phyloP scores from a whole-genome alignment of 1,140 invertebrate species.

The Propsilocerus akamusi region DNA sequence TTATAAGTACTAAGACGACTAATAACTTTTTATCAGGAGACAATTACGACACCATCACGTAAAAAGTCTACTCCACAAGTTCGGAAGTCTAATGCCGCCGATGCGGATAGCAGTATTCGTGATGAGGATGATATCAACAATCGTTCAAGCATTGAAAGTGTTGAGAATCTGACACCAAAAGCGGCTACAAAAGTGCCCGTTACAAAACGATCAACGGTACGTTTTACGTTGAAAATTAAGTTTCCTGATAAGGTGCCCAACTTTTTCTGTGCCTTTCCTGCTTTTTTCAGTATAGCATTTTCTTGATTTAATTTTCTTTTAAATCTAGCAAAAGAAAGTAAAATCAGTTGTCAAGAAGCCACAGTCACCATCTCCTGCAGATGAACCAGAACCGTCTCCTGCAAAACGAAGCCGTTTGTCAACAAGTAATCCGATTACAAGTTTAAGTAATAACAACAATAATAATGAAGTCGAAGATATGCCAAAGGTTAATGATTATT shows the following conservation, averaged over 20 bases:
- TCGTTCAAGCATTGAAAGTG: background rate
- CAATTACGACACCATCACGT: background rate
- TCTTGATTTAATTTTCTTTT: no score
- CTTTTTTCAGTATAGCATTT: no score
- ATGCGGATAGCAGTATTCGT: background rate
- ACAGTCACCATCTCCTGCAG: background rate
- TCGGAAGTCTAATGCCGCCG: background rate
- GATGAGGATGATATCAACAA: background rate
- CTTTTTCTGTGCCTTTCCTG: no score
- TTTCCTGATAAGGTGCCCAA: no score
- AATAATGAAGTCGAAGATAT: background rate
- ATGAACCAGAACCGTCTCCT: background rate
- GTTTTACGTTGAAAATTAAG: no score
- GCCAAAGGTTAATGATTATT: slow-evolving; percentile 4
- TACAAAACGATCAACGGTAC: background rate
- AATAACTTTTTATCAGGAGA: no score
- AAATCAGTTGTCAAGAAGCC: background rate
- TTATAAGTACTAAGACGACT: no score
- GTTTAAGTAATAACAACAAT: background rate
- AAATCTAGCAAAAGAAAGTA: background rate
- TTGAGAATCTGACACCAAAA: background rate
- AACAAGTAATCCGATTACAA: background rate
- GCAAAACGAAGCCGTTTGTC: slow-evolving; percentile 4
- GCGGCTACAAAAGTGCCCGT: background rate
- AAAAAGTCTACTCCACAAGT: slow-evolving; percentile 11